A percentile compares a stretch with the other conserved stretches of the same genome.
phyloP scores from a whole-genome alignment of 2,797 vertebrate species.

The Anguilla megastoma region DNA sequence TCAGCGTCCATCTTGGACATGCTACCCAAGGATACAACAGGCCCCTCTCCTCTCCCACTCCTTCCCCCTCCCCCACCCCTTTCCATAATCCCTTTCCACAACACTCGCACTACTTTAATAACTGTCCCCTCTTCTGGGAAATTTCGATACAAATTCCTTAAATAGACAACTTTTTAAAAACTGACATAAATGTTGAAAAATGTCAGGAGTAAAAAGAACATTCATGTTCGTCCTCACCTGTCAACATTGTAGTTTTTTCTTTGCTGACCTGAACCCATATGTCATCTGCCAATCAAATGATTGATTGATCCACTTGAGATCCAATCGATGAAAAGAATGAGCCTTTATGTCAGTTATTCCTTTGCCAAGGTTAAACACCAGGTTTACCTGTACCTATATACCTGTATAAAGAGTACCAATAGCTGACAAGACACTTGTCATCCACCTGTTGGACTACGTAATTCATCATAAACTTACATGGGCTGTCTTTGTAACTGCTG shows the following conservation, averaged over 20 bases:
- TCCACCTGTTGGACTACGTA: neutral
- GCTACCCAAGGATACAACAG: neutral
- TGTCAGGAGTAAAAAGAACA: neutral
- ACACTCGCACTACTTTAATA: neutral
- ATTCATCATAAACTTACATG: neutral
- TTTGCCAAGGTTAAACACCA: conserved; percentile 5
- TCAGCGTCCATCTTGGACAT: neutral
- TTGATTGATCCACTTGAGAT: neutral
- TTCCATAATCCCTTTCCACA: neutral
- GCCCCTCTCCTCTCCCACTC: neutral
- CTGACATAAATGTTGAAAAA: neutral
- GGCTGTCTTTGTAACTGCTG: neutral
- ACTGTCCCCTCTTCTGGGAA: neutral
- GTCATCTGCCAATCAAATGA: neutral
- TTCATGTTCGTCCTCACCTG: neutral
- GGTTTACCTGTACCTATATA: neutral
- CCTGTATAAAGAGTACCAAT: neutral
- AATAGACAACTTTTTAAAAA: conserved; percentile 21
- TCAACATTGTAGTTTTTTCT: too few relatives aligned
- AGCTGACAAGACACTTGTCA: neutral
- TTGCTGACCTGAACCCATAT: too few relatives aligned
- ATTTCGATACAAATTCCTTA: neutral
- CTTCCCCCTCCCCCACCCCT: neutral
- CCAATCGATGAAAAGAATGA: neutral
- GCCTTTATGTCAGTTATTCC: neutral